Percentiles rank a stretch among this genome's conserved stretches.
These are phyloP conservation scores for Latrodectus elegans DNA, from an alignment of 2,888 invertebrate genomes.

Conservation along the genomic window DNA sequence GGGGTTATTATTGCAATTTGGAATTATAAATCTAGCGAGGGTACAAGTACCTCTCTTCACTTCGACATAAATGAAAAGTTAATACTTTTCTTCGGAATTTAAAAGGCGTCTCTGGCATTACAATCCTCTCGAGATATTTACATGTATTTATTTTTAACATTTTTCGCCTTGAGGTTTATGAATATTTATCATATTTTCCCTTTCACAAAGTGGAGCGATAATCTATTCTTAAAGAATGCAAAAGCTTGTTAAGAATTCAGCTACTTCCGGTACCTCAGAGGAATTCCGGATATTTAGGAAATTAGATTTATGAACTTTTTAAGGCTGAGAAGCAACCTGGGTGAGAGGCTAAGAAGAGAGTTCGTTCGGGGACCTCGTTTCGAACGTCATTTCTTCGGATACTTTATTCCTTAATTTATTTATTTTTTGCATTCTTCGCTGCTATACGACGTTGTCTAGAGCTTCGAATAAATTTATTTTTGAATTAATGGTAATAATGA, in stretches of 20 bases:
- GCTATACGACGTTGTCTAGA: neutral
- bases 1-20: too few relatives aligned
- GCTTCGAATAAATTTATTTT: neutral
- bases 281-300: conserved; percentile 51
- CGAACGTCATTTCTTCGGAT: neutral
- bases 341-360: too few relatives aligned
- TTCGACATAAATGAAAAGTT: conserved; percentile 32
- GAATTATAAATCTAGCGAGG: too few relatives aligned
- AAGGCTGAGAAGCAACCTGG: neutral
- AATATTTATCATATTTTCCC: conserved; percentile 47
- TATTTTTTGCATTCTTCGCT: neutral
- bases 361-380: too few relatives aligned
- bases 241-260: conserved; percentile 44
- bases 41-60: neutral
- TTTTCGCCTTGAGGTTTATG: conserved; percentile 37
- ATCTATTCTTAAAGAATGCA: conserved; percentile 39
- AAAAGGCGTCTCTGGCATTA: conserved; percentile 13
- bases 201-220: conserved; percentile 8
- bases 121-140: conserved; percentile 30
- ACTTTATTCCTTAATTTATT: conserved; percentile 13
- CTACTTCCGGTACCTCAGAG: conserved; percentile 26
- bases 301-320: conserved; percentile 54
- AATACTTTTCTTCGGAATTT: conserved; percentile 27
- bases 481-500: conserved; percentile 8
- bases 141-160: conserved; percentile 45